Percentiles rank a stretch among this genome's conserved stretches.
These are phyloP conservation scores for Anthonomus grandis DNA, from an alignment of 1,140 invertebrate species.

Conservation along the genomic window DNA sequence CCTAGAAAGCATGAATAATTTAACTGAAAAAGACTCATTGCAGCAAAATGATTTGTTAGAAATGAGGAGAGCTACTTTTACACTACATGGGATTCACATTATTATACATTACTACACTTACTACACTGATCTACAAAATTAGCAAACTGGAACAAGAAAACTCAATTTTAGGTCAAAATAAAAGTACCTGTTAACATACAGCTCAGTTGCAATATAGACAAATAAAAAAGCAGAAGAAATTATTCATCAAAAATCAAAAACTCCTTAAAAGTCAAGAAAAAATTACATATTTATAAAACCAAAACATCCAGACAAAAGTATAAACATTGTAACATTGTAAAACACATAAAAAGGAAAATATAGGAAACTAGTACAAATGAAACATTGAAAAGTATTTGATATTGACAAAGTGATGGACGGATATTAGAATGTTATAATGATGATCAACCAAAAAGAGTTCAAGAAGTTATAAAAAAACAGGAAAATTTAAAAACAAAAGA, in stretches of 20 bases:
- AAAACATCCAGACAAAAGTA: not conserved
- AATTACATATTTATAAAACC: too few relatives aligned
- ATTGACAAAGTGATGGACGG: not conserved
- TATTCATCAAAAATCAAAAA: not conserved
- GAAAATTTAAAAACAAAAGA: too few relatives aligned
- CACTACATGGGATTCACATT: not conserved
- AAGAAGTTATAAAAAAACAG: too few relatives aligned
- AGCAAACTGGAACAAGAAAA: not conserved
- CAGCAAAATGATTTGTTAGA: not conserved
- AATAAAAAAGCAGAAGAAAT: not conserved
- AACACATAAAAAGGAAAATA: not conserved
- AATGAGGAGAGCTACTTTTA: not conserved
- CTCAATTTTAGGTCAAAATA: too few relatives aligned
- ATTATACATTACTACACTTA: too few relatives aligned
- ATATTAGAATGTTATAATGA: too few relatives aligned
- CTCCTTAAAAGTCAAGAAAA: too few relatives aligned
- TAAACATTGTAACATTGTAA: not conserved
- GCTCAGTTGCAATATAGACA: not conserved
- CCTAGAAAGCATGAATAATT: not conserved
- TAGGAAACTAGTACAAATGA: not conserved
- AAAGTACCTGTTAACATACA: not conserved
- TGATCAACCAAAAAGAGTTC: too few relatives aligned
- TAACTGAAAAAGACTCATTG: not conserved
- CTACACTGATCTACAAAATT: not conserved
- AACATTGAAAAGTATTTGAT: too few relatives aligned